phyloP scores from a whole-genome alignment of 2,113 vertebrate species.

The Rattus norvegicus region GRCr8 NC_086024.1:69922501-69923000 shows the following conservation, averaged over 20 bases:
- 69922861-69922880: background rate
- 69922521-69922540: background rate
- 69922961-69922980: background rate
- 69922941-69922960: no score
- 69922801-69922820: background rate
- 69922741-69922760: background rate
- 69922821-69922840: background rate
- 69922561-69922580: background rate
- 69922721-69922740: background rate
- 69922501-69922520: background rate
- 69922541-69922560: background rate
- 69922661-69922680: background rate
- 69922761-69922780: background rate
- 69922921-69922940: background rate
- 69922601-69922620: background rate
- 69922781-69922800: background rate
- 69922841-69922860: background rate
- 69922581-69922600: background rate
- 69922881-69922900: background rate
- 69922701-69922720: background rate
- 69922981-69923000: background rate
- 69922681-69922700: background rate
- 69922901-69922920: background rate
- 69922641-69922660: background rate
- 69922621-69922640: background rate